Conservation (phyloP, 2,888 invertebrate genomes). For the Philereme transversata region DNA sequence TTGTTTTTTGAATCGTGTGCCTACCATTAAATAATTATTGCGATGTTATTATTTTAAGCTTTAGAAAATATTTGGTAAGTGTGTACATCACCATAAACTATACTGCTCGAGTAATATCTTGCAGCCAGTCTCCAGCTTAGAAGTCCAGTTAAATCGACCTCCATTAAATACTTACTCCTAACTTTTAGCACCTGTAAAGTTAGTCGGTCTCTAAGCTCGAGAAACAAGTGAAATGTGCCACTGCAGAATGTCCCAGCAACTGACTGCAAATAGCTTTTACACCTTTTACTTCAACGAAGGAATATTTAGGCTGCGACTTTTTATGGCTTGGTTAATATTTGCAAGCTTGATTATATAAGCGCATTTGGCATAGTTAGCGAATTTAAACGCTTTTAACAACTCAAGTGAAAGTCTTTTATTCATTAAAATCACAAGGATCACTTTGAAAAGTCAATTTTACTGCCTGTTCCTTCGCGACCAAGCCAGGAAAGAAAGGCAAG, state of each 20-base stretch:
- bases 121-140: neutral
- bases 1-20: too few species aligned
- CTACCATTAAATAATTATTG: too few species aligned
- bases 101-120: neutral
- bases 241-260: slow-evolving; percentile 21
- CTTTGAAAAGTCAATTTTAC: too few species aligned
- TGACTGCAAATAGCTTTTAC: slow-evolving; percentile 19
- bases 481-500: too few species aligned
- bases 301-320: slow-evolving; percentile 1
- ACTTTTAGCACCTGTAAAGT: slow-evolving; percentile 23
- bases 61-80: too few species aligned
- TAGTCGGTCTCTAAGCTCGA: slow-evolving; percentile 4
- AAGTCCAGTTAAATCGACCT: neutral
- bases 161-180: neutral
- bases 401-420: too few species aligned
- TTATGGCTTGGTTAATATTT: neutral
- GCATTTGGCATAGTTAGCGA: neutral
- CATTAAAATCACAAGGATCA: too few species aligned
- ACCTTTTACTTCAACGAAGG: neutral
- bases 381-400: too few species aligned
- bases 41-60: too few species aligned
- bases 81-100: too few species aligned
- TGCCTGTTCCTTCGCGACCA: too few species aligned
- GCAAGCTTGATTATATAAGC: neutral
- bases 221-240: slow-evolving; percentile 16